Percentiles rank a stretch among this genome's conserved stretches.
Conservation (phyloP, 2,888 invertebrate genomes). For the Aspidiotus rigidus region DNA sequence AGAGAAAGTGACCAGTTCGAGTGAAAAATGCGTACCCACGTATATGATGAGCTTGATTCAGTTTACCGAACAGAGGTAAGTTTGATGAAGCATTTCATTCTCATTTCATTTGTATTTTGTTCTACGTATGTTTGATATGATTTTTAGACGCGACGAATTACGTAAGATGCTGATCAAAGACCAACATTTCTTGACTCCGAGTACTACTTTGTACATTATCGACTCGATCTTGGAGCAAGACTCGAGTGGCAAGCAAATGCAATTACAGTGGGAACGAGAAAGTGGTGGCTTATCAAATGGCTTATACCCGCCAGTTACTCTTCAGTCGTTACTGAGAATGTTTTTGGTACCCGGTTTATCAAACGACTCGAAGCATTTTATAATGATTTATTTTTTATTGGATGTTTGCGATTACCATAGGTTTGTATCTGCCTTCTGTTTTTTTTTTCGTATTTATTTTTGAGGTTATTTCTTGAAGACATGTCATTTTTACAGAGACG, state of each 20-base stretch:
- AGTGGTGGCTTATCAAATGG: conserved; percentile 48
- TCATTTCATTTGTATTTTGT: not conserved
- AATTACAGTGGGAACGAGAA: conserved; percentile 52
- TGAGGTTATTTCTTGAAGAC: not conserved
- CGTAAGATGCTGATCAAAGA: conserved; percentile 10
- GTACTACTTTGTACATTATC: conserved; percentile 53
- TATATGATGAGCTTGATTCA: conserved; percentile 31
- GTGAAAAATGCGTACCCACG: conserved; percentile 20
- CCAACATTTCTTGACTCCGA: conserved; percentile 12
- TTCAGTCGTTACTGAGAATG: conserved; percentile 66
- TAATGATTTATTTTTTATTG: conserved; percentile 70
- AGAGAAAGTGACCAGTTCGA: conserved; percentile 44
- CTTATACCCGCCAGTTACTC: conserved; percentile 71
- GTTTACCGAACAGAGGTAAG: conserved; percentile 34
- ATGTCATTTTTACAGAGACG: conserved; percentile 17
- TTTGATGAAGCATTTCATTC: no score
- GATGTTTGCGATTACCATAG: conserved; percentile 67
- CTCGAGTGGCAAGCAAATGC: conserved; percentile 47
- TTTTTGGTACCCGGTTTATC: conserved; percentile 61
- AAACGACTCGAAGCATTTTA: conserved; percentile 62
- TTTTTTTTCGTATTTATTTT: not conserved
- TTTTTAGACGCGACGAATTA: conserved; percentile 36
- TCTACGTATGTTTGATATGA: not conserved
- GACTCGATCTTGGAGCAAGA: conserved; percentile 57
- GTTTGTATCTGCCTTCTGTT: conserved; percentile 42